Conservation (phyloP, 2,888 invertebrate species). For the Drosophila mimica region DNA sequence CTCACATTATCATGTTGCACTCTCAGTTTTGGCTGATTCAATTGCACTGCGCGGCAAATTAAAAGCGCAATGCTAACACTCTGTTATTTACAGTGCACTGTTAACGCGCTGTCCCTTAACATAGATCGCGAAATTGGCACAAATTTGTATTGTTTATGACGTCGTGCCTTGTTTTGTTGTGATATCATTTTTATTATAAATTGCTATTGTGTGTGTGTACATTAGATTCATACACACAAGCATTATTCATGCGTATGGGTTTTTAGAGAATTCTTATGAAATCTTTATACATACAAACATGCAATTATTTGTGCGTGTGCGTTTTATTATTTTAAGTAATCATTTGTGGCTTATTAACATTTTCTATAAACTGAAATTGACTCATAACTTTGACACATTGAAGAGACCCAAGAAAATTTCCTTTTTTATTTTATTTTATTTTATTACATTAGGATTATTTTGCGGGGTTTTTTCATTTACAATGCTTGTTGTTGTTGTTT, state of each 20-base stretch:
- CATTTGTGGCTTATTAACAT: not conserved
- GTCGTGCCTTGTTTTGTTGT: slow-evolving; percentile 26
- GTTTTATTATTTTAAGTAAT: not conserved
- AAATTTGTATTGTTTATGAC: slow-evolving; percentile 29
- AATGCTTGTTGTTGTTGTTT: slow-evolving; percentile 19
- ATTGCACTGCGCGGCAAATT: not conserved
- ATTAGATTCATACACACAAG: not conserved
- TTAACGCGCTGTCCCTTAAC: slow-evolving; percentile 10
- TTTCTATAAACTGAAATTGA: not conserved
- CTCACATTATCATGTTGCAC: not conserved
- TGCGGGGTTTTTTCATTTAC: slow-evolving; percentile 45
- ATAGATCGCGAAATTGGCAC: not conserved
- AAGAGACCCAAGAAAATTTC: not conserved
- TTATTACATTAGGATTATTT: slow-evolving; percentile 25
- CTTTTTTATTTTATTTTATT: not conserved
- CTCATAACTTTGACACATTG: not conserved
- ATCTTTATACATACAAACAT: no score
- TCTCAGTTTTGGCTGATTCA: slow-evolving; percentile 9
- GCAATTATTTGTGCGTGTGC: not conserved
- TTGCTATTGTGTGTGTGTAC: slow-evolving; percentile 30
- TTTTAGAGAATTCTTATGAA: not conserved
- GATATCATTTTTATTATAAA: slow-evolving; percentile 61
- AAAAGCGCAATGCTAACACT: not conserved
- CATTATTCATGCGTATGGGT: not conserved
- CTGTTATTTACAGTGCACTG: slow-evolving; percentile 9